Percentiles rank a stretch among this genome's conserved stretches.
phyloP scores from a whole-genome alignment of 2,113 vertebrate genomes.

The Notechis scutatus region DNA sequence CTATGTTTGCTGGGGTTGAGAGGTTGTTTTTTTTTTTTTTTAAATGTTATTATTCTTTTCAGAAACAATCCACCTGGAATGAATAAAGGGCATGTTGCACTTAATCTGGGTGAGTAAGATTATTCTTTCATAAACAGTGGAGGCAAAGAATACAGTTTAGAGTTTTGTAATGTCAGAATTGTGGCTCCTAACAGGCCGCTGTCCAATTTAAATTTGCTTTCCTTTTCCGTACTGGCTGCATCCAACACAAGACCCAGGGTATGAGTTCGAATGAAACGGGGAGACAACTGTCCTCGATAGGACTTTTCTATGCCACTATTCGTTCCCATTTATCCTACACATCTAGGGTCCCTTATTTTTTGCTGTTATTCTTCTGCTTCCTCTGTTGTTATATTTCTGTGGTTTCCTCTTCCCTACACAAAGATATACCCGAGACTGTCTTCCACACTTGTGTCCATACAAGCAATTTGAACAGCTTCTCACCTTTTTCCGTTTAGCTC shows the following conservation, averaged over 20 bases:
- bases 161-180: not conserved
- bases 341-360: not conserved
- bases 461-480: not conserved
- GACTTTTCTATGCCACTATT: not conserved
- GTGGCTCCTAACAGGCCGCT: not conserved
- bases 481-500: not conserved
- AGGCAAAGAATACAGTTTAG: not conserved
- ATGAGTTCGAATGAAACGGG: not conserved
- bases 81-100: not conserved
- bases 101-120: not conserved
- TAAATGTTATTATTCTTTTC: not conserved
- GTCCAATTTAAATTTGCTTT: not conserved
- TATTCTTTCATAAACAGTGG: not conserved
- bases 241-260: not conserved
- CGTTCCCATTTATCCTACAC: too few species aligned
- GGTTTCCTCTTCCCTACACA: not conserved
- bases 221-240: not conserved
- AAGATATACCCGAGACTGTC: not conserved
- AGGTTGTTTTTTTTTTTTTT: not conserved
- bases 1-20: not conserved
- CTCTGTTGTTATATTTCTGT: not conserved
- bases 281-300: not conserved
- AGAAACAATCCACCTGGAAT: not conserved
- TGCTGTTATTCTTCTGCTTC: not conserved
- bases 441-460: not conserved